These are phyloP conservation scores for Gastrophryne carolinensis DNA, from an alignment of 2,797 vertebrate genomes.

Conservation along the genomic window DNA sequence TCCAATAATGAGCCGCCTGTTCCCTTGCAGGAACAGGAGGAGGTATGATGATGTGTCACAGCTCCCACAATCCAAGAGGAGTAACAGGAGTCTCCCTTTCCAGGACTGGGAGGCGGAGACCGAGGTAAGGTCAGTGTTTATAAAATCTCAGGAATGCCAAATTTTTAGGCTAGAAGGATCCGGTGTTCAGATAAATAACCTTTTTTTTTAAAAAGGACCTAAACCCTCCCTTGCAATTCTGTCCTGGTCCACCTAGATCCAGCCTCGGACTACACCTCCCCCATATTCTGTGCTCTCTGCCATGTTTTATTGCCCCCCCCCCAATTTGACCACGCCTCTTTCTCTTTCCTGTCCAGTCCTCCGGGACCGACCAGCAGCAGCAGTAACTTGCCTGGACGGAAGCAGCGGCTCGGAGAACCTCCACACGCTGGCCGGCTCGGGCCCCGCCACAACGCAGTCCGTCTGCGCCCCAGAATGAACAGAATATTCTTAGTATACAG, in stretches of 20 bases:
- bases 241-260: no score
- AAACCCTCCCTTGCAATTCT: no score
- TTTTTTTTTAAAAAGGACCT: no score
- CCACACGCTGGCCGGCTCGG: constrained; percentile 72
- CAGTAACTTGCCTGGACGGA: constrained; percentile 84
- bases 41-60: constrained; percentile 80
- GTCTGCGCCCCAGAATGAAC: constrained; percentile 76
- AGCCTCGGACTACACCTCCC: no score
- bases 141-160: no score
- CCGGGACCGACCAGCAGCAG: constrained; percentile 80
- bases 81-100: constrained; percentile 69
- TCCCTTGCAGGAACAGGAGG: constrained; percentile 82
- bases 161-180: no score
- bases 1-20: no score
- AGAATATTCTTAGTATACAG: no score
- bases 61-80: constrained; percentile 85
- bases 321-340: no score
- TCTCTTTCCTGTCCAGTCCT: constrained; percentile 59
- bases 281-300: no score
- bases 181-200: no score
- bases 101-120: constrained; percentile 80
- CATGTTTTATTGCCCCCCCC: no score
- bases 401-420: constrained; percentile 69
- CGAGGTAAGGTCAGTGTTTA: constrained; percentile 69
- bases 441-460: constrained; percentile 75